A percentile compares a stretch with the other conserved stretches of the same genome.
phyloP scores from a whole-genome alignment of 2,888 invertebrate species.

The Coremacera marginata region DNA sequence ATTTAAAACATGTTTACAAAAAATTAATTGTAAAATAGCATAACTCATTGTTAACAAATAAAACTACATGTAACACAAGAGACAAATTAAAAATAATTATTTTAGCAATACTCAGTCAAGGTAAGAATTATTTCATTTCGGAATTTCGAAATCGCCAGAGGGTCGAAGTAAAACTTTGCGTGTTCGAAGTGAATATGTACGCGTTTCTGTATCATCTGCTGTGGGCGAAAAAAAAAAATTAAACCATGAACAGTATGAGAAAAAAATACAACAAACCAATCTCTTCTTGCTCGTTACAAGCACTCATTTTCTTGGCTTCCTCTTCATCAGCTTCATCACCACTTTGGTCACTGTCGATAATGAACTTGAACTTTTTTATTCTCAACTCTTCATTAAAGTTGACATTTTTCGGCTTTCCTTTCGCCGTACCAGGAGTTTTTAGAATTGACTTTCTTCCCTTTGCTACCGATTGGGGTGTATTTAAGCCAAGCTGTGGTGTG shows the following conservation, averaged over 20 bases:
- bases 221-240: constrained; percentile 4
- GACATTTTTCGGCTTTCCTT: constrained; percentile 54
- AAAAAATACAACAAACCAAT: no score
- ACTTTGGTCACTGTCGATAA: constrained; percentile 51
- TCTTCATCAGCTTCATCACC: constrained; percentile 29
- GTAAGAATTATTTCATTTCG: constrained; percentile 42
- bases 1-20: no score
- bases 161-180: constrained; percentile 53
- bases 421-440: constrained; percentile 62
- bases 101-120: not conserved
- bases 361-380: constrained; percentile 59
- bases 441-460: constrained; percentile 58
- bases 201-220: constrained; percentile 33
- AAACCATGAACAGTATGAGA: not conserved
- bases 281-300: no score
- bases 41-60: no score
- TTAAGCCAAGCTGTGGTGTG: constrained; percentile 12
- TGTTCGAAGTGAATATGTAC: constrained; percentile 52
- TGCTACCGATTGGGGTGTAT: constrained; percentile 5
- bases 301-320: not conserved
- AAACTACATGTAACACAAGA: not conserved
- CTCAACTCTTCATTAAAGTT: constrained; percentile 61
- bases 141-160: constrained; percentile 53
- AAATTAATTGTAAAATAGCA: no score
- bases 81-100: not conserved